Percentiles rank a stretch among this genome's conserved stretches.
Evolutionary conservation across 1,140 invertebrate genomes (phyloP).

Genomic region (Anagrus nilaparvatae): DNA sequence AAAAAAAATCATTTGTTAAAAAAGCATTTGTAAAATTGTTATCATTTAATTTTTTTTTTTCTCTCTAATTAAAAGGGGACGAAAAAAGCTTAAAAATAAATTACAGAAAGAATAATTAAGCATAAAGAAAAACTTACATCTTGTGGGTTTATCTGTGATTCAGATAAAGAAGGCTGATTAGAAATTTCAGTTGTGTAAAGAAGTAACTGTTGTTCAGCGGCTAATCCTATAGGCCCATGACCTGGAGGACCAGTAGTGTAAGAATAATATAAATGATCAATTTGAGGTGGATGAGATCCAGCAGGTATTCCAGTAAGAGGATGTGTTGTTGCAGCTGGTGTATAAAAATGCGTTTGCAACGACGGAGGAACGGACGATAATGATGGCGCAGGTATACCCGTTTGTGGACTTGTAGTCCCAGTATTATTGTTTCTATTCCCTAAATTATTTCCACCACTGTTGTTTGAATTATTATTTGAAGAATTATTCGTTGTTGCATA

Average conservation of each 20-base stretch:
- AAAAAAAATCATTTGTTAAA: no score
- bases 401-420: slow-evolving; percentile 28
- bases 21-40: slow-evolving; percentile 1
- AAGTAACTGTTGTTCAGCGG: slow-evolving; percentile 35
- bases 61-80: slow-evolving; percentile 3
- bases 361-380: slow-evolving; percentile 24
- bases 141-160: slow-evolving; percentile 27
- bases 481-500: slow-evolving; percentile 27
- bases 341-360: slow-evolving; percentile 31
- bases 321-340: slow-evolving; percentile 22
- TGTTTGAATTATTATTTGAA: slow-evolving; percentile 25
- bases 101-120: background rate
- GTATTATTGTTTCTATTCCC: slow-evolving; percentile 18
- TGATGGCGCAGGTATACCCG: slow-evolving; percentile 21
- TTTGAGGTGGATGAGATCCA: slow-evolving; percentile 18
- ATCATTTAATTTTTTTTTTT: no score
- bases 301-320: slow-evolving; percentile 15
- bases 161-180: slow-evolving; percentile 27
- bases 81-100: background rate
- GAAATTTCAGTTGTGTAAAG: slow-evolving; percentile 31
- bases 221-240: slow-evolving; percentile 29
- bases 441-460: slow-evolving; percentile 21
- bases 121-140: slow-evolving; percentile 30
- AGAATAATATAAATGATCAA: slow-evolving; percentile 36
- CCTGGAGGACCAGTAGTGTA: slow-evolving; percentile 22